Percentiles rank a stretch among this genome's conserved stretches.
Evolutionary conservation across 2,113 vertebrate species (phyloP).

Genomic region (Chelonoidis abingdonii): DNA sequence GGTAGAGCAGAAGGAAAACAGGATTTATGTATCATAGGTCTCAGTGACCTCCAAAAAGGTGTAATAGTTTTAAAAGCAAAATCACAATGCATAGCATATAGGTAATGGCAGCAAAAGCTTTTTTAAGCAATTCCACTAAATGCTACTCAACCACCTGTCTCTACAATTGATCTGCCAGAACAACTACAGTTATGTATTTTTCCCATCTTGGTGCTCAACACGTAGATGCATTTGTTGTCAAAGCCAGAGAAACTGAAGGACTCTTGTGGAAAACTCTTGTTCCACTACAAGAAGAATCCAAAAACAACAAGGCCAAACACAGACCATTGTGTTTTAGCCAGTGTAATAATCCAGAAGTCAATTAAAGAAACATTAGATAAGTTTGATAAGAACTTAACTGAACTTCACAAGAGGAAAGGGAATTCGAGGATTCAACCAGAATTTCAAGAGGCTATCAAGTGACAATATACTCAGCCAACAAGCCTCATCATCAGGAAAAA

Average conservation of each 20-base stretch:
- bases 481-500: background rate
- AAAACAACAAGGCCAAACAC: slow-evolving; percentile 26
- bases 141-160: background rate
- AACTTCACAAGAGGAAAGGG: background rate
- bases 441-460: slow-evolving; percentile 36
- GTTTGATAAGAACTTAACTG: slow-evolving; percentile 50
- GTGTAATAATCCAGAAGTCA: background rate
- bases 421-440: slow-evolving; percentile 6
- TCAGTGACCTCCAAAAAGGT: background rate
- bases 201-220: background rate
- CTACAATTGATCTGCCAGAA: slow-evolving; percentile 18
- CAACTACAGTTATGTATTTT: background rate
- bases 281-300: background rate
- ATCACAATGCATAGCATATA: background rate
- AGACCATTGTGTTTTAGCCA: background rate
- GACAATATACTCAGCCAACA: slow-evolving; percentile 8
- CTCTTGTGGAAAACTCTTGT: background rate
- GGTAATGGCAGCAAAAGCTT: slow-evolving; percentile 13
- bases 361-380: background rate
- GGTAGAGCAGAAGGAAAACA: background rate
- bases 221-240: background rate
- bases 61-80: slow-evolving; percentile 9
- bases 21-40: background rate
- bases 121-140: background rate
- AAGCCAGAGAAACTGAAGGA: background rate